Percentiles rank a stretch among this genome's conserved stretches.
phyloP scores from a whole-genome alignment of 2,113 vertebrate species.

The Ceyx melanurus region DNA sequence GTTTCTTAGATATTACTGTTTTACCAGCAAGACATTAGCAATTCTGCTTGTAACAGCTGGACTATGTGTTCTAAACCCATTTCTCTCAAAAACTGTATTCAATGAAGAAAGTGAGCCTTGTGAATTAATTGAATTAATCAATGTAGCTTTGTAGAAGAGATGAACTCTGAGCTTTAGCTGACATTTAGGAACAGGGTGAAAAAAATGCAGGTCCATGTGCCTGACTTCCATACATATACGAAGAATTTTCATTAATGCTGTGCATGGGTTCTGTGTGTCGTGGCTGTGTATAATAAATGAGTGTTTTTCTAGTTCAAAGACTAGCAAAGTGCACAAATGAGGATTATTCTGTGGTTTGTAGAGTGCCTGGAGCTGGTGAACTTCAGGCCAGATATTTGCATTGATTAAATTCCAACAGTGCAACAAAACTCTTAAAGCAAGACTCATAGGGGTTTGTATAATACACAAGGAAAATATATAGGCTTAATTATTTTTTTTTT shows the following conservation, averaged over 20 bases:
- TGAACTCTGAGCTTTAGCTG: neutral
- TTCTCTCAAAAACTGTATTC: neutral
- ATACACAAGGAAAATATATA: neutral
- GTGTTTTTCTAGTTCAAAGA: neutral
- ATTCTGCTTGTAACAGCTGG: neutral
- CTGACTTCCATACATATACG: fast-evolving
- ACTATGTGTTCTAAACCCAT: neutral
- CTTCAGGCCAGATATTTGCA: neutral
- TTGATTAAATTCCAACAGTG: neutral
- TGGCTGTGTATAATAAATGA: neutral
- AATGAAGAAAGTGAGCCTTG: neutral
- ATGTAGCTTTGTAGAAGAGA: neutral
- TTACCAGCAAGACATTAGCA: neutral
- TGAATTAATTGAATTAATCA: neutral
- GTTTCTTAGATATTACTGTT: neutral
- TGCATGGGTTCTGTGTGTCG: neutral
- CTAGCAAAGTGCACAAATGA: neutral
- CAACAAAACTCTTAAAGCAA: neutral
- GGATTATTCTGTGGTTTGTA: neutral
- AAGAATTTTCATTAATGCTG: neutral
- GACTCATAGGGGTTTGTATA: neutral
- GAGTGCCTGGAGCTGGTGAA: neutral
- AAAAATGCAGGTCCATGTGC: fast-evolving
- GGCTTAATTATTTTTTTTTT: neutral
- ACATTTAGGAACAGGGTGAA: neutral